Evolutionary conservation across 1,140 invertebrate species (phyloP), one percentile per base, ranked within the genome.

Genomic region (Tribolium castaneum): DNA sequence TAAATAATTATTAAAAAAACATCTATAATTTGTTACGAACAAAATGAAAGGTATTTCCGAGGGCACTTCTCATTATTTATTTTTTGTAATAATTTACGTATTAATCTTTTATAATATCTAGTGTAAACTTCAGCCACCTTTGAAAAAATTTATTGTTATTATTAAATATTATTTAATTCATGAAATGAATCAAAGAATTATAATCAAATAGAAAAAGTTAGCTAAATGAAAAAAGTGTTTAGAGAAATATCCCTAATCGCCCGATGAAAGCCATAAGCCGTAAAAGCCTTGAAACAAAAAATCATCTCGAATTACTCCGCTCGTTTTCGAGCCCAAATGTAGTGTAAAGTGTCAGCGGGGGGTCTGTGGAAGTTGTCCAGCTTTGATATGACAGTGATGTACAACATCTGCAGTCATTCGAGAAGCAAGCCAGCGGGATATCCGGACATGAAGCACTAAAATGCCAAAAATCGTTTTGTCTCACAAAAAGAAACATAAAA

Each of bases 321-420:
- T 54, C 52, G 50, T 35, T 22, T 54, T 54, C 13, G 30, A 22
- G 71, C 45, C 49, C 45, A 73, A 76, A 79, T 54, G 56, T 71
- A 76, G 54, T 54, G 45, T 76, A 76, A 72, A 80, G 35, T 77
- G 75, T 74, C 78, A 74, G 74, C 75, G 75, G 75, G 75, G 71
- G 75, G 75, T 80, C 78, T 77, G 49, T 34, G 30, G 73, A 75
- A 78, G 30, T 74, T 76, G 79, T 80, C 79, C 79, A 75, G 76
- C 76, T 80, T 76, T 77, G 76, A 77, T 72, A 73, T 80, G 79
- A 80, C 79, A 80, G 22, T 80, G 66, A 80, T 45, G 72, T 71
- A 54, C 50, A 80, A 78, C 79, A 80, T 80, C 79, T 80, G 77
- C 50, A 70, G 77, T 54, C 52, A 74, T 75, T 56, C 39, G 79